Base-by-base conservation (phyloP, 2,797 vertebrate species). In the Taenioides sp. region DNA sequence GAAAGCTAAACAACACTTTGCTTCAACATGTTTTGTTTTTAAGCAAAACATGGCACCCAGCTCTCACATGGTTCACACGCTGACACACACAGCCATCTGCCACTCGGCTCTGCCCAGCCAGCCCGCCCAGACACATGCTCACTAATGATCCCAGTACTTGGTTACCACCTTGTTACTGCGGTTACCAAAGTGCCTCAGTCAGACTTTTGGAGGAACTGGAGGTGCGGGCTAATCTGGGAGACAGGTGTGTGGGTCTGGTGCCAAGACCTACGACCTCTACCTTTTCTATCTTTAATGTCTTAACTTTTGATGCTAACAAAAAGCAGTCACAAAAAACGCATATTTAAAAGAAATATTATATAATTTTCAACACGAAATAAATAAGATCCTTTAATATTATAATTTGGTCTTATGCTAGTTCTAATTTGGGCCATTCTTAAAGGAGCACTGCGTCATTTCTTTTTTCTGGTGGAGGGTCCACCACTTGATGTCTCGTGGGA, bases 1-100 rank as follows among this genome's bases (percentile, higher is more conserved):
- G 52, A 55, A 22, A 59, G n/a, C 40, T 65, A n/a, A 74, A 65
- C 14, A 11, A 58, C 70, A 73, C 60, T 83, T 79, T 76, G 65
- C 31, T 66, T 70, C 20, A 71, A 55, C 27, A 64, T 78, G 69
- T 65, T 73, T 74, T 70, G 69, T 82, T 85, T 89, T 40, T 62
- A 52, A 77, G 73, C 67, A 85, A 80, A 88, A 84, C 80, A 87
- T 80, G 70, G 72, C 79, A 73, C 25, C 57, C 9, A 65, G 70
- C 74, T 23, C 78, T 87, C 86, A 86, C 77, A 47, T 82, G 81
- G 80, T 84, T 87, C 82, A 88, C 88, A 87, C 84, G 77, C 79
- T 70, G 73, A 84, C 86, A 85, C 82, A 84, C 83, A 88, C 37
- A 81, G 79, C 92, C 92, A 93, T 93, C 92, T 93, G 91, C 90